Evolutionary conservation across 1,140 invertebrate species (phyloP).

Genomic region (Amphibalanus amphitrite): DNA sequence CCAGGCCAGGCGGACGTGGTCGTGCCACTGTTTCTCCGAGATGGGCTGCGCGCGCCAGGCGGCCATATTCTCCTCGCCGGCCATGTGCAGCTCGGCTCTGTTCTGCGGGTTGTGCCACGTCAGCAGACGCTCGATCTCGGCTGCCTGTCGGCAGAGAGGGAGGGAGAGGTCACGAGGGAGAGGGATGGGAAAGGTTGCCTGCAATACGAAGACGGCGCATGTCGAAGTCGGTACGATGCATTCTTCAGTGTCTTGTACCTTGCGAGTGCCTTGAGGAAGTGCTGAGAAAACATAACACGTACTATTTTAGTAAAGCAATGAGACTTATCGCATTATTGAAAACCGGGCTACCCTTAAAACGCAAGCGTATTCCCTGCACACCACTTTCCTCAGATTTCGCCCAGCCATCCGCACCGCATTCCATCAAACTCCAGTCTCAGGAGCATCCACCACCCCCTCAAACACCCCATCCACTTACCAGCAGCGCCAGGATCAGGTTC

Average conservation of each 20-base stretch:
- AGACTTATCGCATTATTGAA: not conserved
- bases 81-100: slow-evolving; percentile 46
- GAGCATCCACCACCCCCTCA: too few relatives aligned
- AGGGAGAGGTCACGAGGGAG: not conserved
- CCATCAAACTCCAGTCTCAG: too few relatives aligned
- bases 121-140: slow-evolving; percentile 82
- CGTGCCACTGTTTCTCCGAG: slow-evolving; percentile 44
- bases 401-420: too few relatives aligned
- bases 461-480: slow-evolving; percentile 32
- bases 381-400: too few relatives aligned
- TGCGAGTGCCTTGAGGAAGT: too few relatives aligned
- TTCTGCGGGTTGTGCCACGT: slow-evolving; percentile 89
- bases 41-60: slow-evolving; percentile 64
- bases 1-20: slow-evolving; percentile 79
- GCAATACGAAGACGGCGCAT: too few relatives aligned
- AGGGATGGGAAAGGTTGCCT: too few relatives aligned
- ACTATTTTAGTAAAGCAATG: not conserved
- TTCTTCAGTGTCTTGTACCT: too few relatives aligned
- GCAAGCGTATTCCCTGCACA: too few relatives aligned
- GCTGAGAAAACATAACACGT: not conserved
- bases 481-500: slow-evolving; percentile 78
- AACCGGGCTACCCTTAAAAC: not conserved
- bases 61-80: slow-evolving; percentile 65
- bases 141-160: slow-evolving; percentile 36
- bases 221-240: too few relatives aligned